Evolutionary conservation across 1,140 invertebrate species (phyloP).

Genomic region (Stegodyphus dumicola): DNA sequence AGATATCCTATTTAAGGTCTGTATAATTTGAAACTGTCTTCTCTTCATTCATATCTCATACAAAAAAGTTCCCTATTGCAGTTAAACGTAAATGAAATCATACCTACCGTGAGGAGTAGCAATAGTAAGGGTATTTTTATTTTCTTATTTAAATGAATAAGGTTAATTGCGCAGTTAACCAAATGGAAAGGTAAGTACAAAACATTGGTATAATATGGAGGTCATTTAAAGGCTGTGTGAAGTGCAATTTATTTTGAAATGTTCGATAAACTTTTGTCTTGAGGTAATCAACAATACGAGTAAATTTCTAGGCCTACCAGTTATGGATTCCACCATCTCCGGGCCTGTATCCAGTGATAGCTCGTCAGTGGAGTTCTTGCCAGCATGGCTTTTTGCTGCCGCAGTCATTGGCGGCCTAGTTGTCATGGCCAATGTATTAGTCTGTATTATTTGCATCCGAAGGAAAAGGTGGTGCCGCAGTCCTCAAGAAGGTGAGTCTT

Average conservation of each 20-base stretch:
- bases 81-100: too few species aligned
- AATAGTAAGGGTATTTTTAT: too few species aligned
- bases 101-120: too few species aligned
- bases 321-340: constrained; percentile 51
- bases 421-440: constrained; percentile 30
- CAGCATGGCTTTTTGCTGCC: constrained; percentile 36
- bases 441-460: constrained; percentile 51
- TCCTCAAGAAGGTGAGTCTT: constrained; percentile 23
- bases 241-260: background rate
- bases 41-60: too few species aligned
- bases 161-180: too few species aligned
- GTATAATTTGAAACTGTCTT: too few species aligned
- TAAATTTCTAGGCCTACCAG: constrained; percentile 48
- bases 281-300: constrained; percentile 47
- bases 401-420: constrained; percentile 52
- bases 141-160: too few species aligned
- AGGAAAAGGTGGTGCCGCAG: constrained; percentile 17
- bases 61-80: too few species aligned
- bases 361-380: constrained; percentile 31
- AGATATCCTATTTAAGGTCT: too few species aligned
- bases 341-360: constrained; percentile 18
- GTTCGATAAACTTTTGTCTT: constrained; percentile 1
- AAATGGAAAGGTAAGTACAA: too few species aligned
- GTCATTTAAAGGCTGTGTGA: too few species aligned
- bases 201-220: too few species aligned